A percentile compares a stretch with the other conserved stretches of the same genome.
Evolutionary conservation across 2,797 vertebrate species (phyloP).

Genomic region (Taenioides sp.): DNA sequence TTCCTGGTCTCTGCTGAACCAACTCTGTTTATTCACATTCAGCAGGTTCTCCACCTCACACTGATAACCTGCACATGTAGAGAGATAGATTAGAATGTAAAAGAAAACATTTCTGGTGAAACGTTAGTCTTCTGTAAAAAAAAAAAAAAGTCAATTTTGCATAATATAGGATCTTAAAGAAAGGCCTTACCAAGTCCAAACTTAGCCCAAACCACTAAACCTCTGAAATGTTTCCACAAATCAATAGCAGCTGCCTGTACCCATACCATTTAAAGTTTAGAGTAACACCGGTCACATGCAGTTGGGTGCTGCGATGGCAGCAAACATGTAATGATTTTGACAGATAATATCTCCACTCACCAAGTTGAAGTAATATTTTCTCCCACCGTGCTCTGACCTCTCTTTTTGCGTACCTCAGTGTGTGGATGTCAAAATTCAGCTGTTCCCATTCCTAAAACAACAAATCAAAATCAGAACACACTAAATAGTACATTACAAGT

Average conservation of each 20-base stretch:
- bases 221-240: too few species aligned
- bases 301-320: not conserved
- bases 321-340: too few species aligned
- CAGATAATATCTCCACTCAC: conserved; percentile 63
- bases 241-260: not conserved
- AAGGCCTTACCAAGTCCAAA: too few species aligned
- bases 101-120: too few species aligned
- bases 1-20: conserved; percentile 78
- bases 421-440: conserved; percentile 91
- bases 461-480: not conserved
- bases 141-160: too few species aligned
- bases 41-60: conserved; percentile 87
- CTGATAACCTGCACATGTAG: conserved; percentile 83
- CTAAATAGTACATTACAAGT: not conserved
- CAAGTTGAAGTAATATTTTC: conserved; percentile 86
- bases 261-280: not conserved
- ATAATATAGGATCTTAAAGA: too few species aligned
- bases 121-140: too few species aligned
- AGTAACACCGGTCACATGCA: not conserved
- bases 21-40: conserved; percentile 82
- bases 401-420: conserved; percentile 79
- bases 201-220: not conserved
- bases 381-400: conserved; percentile 88
- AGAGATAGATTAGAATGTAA: not conserved
- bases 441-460: conserved; percentile 88